phyloP scores from a whole-genome alignment of 2,797 vertebrate species.

The Sphenodon punctatus region DNA sequence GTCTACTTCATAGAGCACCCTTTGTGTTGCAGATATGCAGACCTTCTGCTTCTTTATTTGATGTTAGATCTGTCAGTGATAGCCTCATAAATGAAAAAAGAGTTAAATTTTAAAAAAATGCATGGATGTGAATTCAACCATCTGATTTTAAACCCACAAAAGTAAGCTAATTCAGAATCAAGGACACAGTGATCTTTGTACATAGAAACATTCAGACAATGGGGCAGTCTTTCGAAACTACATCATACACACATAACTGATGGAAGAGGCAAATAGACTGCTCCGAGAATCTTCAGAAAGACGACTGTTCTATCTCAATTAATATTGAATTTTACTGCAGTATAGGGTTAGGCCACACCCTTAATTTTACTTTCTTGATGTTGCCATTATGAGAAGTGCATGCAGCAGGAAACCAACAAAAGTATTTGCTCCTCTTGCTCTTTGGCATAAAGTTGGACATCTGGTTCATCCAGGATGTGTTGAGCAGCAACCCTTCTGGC shows the following conservation, averaged over 20 bases:
- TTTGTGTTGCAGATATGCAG: not conserved
- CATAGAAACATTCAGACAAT: not conserved
- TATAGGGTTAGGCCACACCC: not conserved
- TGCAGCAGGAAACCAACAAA: slow-evolving; percentile 19
- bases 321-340: not conserved
- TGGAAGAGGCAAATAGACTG: not conserved
- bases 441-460: slow-evolving; percentile 48
- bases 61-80: not conserved
- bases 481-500: not conserved
- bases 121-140: not conserved
- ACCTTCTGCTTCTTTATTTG: not conserved
- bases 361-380: not conserved
- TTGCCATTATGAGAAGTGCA: slow-evolving; percentile 7
- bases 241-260: not conserved
- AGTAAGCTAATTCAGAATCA: not conserved
- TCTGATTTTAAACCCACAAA: not conserved
- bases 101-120: not conserved
- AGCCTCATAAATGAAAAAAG: not conserved
- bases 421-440: slow-evolving; percentile 30
- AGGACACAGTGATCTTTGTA: not conserved
- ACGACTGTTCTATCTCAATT: not conserved
- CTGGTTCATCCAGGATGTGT: slow-evolving; percentile 13
- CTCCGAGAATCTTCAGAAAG: not conserved
- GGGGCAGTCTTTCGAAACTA: not conserved
- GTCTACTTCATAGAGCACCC: not conserved